Conservation (phyloP, 1,140 invertebrate species). For the Drosophila murphyi region DNA sequence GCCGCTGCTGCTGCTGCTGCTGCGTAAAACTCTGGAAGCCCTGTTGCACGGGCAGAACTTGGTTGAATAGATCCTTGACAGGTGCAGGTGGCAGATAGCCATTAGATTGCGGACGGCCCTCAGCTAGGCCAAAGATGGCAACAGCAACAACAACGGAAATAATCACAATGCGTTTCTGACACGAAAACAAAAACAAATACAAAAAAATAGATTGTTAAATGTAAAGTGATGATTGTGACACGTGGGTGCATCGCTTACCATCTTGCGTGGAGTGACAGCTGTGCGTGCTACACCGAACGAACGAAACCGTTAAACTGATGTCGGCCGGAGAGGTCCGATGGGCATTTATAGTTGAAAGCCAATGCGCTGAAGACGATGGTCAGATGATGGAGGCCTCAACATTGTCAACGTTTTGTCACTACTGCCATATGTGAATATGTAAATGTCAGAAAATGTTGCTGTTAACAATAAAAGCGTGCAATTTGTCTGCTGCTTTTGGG, state of each 20-base stretch:
- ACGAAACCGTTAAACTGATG: slow-evolving; percentile 72
- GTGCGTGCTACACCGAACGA: slow-evolving; percentile 67
- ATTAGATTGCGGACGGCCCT: slow-evolving; percentile 47
- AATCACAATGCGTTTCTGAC: slow-evolving; percentile 57
- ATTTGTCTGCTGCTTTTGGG: slow-evolving; percentile 46
- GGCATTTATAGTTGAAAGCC: slow-evolving; percentile 63
- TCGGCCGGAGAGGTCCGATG: slow-evolving; percentile 24
- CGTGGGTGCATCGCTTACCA: slow-evolving; percentile 60
- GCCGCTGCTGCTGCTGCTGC: slow-evolving; percentile 33
- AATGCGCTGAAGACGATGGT: slow-evolving; percentile 38
- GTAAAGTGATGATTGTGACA: slow-evolving; percentile 1
- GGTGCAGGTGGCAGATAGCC: slow-evolving; percentile 56
- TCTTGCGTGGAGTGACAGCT: slow-evolving; percentile 60
- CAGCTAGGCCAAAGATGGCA: slow-evolving; percentile 40
- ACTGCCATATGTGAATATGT: slow-evolving; percentile 44
- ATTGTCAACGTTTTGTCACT: slow-evolving; percentile 17
- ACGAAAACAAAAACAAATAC: slow-evolving; percentile 10
- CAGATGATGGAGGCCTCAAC: neutral
- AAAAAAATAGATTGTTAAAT: slow-evolving; percentile 1
- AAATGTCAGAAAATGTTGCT: slow-evolving; percentile 50
- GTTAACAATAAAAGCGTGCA: slow-evolving; percentile 73
- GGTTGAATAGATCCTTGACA: slow-evolving; percentile 46
- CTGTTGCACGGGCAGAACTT: slow-evolving; percentile 6
- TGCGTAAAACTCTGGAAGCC: slow-evolving; percentile 35
- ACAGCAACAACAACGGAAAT: slow-evolving; percentile 30